Conservation (phyloP, 2,888 invertebrate genomes). For the Periphyllus acericola region DNA sequence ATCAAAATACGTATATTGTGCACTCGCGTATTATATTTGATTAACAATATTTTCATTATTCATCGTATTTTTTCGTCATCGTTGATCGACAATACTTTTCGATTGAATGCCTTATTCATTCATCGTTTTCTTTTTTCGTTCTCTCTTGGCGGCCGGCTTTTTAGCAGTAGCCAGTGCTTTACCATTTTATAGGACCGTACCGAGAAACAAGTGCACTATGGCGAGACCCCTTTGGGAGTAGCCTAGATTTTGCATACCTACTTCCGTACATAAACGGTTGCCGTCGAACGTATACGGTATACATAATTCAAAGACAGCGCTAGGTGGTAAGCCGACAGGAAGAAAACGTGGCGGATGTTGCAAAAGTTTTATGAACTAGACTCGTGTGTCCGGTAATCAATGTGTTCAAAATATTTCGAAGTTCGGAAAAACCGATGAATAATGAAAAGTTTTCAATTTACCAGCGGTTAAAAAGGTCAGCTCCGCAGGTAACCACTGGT, state of each 20-base stretch:
- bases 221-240: not conserved
- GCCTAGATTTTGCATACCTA: not conserved
- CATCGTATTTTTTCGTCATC: too few relatives aligned
- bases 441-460: slow-evolving; percentile 19
- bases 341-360: slow-evolving; percentile 1
- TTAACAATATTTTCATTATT: too few relatives aligned
- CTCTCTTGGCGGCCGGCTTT: not conserved
- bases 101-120: too few relatives aligned
- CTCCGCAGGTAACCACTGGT: not conserved
- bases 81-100: too few relatives aligned
- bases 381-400: not conserved
- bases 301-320: slow-evolving; percentile 31
- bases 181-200: not conserved
- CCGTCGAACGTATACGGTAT: slow-evolving; percentile 18
- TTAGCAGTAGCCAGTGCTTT: not conserved
- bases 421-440: slow-evolving; percentile 17
- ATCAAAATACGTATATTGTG: too few relatives aligned
- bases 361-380: slow-evolving; percentile 7
- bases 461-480: not conserved
- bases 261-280: not conserved
- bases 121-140: not conserved
- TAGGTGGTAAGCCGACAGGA: slow-evolving; percentile 6
- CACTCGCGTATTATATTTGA: too few relatives aligned
- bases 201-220: not conserved
- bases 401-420: not conserved